Base-by-base conservation (phyloP, 2,113 vertebrate species). In the Vimba vimba region DNA sequence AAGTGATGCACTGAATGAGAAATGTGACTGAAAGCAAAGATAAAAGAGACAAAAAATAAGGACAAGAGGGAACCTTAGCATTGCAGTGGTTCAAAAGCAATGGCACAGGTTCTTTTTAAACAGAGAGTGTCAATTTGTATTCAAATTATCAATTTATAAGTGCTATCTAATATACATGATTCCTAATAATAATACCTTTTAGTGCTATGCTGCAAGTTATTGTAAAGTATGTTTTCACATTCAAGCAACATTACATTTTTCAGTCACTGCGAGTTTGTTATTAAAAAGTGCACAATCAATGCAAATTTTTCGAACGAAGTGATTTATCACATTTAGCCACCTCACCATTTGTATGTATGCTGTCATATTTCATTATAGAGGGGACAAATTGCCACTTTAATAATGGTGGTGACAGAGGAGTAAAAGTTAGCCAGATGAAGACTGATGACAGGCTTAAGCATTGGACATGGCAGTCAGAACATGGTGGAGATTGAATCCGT, bases 331-430 rank as follows among this genome's bases (percentile, higher is more conserved):
- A 94, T 97, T 97, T 96, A 95, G 92, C 95, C 93, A 92, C 94
- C 94, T 94, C 94, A 93, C 91, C 95, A 95, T 96, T 96, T 95
- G 93, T 94, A 95, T 94, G 93, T 92, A 95, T 93, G 94, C 96
- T 97, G 96, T 97, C 97, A 95, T 96, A 96, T 97, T 96, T 96
- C 96, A 97, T 98, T 97, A 98, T 94, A 93, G 93, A 94, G 86
- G 94, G 94, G 96, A 97, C 97, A 96, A 97, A 97, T 97, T 94
- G 92, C 91, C 92, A 94, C 96, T 96, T 96, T 96, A 95, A 96
- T 97, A 96, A 96, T 94, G 91, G 89, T 86, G 92, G 94, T 95
- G 94, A 96, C 96, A 95, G 95, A 93, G 91, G 86, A 89, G 92
- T 90, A 96, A 93, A 94, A 85, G 94, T 94, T 94, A 86, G 90